These are phyloP conservation scores for Gymnoscopelus microlampas DNA, from an alignment of 2,797 vertebrate species.

Conservation along the genomic window DNA sequence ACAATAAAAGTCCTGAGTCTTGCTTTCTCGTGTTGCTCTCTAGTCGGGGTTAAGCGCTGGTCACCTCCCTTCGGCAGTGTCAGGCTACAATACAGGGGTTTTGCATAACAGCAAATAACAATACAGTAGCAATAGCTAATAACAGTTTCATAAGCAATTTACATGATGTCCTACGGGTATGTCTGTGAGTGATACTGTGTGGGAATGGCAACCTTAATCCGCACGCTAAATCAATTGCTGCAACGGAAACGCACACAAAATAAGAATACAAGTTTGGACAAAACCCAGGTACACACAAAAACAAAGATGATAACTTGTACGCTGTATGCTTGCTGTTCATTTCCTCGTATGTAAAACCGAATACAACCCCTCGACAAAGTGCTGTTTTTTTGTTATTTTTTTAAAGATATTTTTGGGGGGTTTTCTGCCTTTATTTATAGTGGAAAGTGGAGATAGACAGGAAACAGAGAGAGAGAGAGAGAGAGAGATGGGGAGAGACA, in stretches of 20 bases:
- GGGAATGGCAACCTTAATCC: constrained; percentile 24
- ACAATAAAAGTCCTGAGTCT: no score
- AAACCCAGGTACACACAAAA: constrained; percentile 59
- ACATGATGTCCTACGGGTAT: not conserved
- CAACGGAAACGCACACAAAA: constrained; percentile 39
- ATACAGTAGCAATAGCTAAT: not conserved
- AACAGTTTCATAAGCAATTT: not conserved
- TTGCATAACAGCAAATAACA: constrained; percentile 4
- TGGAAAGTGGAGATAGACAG: no score
- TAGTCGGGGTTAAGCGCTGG: not conserved
- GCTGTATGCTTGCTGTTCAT: constrained; percentile 53
- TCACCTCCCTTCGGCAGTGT: not conserved
- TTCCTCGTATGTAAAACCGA: constrained; percentile 56
- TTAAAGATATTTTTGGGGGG: no score
- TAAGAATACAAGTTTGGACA: constrained; percentile 64
- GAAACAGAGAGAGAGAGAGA: no score
- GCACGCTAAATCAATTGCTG: constrained; percentile 48
- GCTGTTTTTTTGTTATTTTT: constrained; percentile 55
- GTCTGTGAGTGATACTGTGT: constrained; percentile 21
- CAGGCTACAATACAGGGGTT: not conserved
- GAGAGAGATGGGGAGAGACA: no score
- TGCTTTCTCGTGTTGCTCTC: not conserved
- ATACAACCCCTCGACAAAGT: constrained; percentile 71
- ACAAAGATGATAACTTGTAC: constrained; percentile 60
- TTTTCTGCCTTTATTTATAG: no score